These are phyloP conservation scores for Edolisoma coerulescens DNA, from an alignment of 2,113 vertebrate genomes.

Conservation along the genomic window DNA sequence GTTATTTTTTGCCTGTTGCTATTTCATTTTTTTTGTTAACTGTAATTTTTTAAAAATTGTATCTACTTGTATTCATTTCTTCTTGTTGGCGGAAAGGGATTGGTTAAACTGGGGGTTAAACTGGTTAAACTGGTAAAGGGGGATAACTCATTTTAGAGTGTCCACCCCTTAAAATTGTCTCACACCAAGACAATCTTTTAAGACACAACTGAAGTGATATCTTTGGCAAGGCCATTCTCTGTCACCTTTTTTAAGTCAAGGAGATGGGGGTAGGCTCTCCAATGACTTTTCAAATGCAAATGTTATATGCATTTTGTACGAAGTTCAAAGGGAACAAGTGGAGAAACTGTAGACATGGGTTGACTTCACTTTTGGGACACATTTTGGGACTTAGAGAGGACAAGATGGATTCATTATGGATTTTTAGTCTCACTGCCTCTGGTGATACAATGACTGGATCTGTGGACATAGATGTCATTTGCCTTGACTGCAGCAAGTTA, in stretches of 20 bases:
- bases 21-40: background rate
- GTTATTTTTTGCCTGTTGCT: background rate
- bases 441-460: background rate
- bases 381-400: background rate
- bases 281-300: background rate
- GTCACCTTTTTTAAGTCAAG: background rate
- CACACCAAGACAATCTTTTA: background rate
- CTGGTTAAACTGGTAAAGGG: background rate
- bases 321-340: background rate
- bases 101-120: background rate
- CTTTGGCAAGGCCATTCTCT: background rate
- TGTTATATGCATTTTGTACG: rapidly evolving
- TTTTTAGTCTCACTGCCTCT: background rate
- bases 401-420: background rate
- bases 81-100: background rate
- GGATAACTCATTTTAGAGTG: background rate
- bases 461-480: background rate
- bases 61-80: background rate
- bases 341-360: rapidly evolving
- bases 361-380: background rate
- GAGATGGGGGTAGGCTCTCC: background rate
- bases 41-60: background rate
- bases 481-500: background rate
- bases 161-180: background rate
- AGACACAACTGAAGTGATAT: background rate